Percentiles rank a stretch among this genome's conserved stretches.
Evolutionary conservation across 2,888 invertebrate species (phyloP).

Genomic region (Polydrusus pterygomalis): DNA sequence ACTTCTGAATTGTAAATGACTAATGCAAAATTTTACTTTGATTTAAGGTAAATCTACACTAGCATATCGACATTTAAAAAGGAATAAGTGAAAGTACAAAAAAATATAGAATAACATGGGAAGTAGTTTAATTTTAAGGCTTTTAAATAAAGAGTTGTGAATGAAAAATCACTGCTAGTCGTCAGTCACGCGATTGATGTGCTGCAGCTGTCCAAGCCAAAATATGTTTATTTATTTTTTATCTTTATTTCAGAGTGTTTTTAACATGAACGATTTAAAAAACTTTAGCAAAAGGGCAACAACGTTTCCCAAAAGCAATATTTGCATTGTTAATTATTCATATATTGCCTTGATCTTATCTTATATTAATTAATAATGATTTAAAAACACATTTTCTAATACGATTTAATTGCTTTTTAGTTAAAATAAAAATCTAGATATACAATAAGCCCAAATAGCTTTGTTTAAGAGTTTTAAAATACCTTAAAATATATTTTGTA

Average conservation of each 20-base stretch:
- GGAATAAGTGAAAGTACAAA: constrained; percentile 31
- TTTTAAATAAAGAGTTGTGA: constrained; percentile 22
- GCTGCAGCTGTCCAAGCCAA: constrained; percentile 6
- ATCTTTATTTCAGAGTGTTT: not conserved
- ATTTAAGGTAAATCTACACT: constrained; percentile 23
- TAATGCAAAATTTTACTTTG: constrained; percentile 43
- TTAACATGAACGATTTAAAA: not conserved
- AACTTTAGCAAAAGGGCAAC: not conserved
- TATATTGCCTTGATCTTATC: too few species aligned
- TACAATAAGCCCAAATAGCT: too few species aligned
- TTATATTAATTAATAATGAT: too few species aligned
- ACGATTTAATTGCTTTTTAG: too few species aligned
- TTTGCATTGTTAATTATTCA: too few species aligned
- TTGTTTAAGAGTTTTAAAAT: too few species aligned
- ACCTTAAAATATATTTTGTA: too few species aligned
- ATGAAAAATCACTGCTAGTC: constrained; percentile 12
- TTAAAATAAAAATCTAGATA: too few species aligned
- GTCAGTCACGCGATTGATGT: constrained; percentile 24
- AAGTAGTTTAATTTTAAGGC: constrained; percentile 30
- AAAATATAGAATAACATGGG: constrained; percentile 30
- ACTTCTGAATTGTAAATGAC: not conserved
- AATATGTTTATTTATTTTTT: not conserved
- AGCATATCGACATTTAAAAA: constrained; percentile 29
- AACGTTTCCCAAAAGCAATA: not conserved
- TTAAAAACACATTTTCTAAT: too few species aligned